phyloP scores from a whole-genome alignment of 2,113 vertebrate species.

The Grallaria varia region DNA sequence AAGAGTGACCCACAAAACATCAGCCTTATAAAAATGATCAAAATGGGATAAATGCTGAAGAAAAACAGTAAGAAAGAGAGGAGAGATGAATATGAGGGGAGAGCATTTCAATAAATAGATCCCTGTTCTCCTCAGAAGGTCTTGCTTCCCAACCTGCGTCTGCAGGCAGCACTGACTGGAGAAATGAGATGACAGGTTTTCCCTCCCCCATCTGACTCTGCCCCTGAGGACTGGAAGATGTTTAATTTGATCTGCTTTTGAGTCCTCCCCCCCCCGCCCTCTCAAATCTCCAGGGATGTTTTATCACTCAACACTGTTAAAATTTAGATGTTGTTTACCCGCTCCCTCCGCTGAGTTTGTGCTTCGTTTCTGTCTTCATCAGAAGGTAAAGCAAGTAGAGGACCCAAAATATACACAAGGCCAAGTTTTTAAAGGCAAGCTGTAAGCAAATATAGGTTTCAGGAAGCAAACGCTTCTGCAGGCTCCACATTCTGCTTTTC shows the following conservation, averaged over 20 bases:
- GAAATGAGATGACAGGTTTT: slow-evolving; percentile 29
- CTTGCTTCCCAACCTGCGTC: neutral
- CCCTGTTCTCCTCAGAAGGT: neutral
- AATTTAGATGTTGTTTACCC: slow-evolving; percentile 6
- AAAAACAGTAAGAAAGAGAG: neutral
- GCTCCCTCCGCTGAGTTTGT: neutral
- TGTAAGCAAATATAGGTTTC: neutral
- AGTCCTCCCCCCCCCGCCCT: neutral
- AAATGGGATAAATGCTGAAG: neutral
- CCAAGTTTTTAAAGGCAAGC: neutral
- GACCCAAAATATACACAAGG: neutral
- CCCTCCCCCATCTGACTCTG: neutral
- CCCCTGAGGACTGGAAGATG: neutral
- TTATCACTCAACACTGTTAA: slow-evolving; percentile 18
- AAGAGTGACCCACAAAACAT: neutral
- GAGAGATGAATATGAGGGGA: neutral
- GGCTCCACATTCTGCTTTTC: neutral
- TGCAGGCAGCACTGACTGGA: slow-evolving; percentile 3
- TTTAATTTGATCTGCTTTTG: slow-evolving; percentile 46
- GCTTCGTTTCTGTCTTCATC: neutral
- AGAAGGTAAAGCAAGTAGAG: neutral
- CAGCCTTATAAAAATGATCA: neutral
- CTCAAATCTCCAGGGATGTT: slow-evolving; percentile 13
- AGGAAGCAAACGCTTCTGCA: neutral
- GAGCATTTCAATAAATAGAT: neutral